Percentiles rank a stretch among this genome's conserved stretches.
These are phyloP conservation scores for Temnopleurus reevesii DNA, from an alignment of 53 echinoderm and acorn worm species.

Conservation along the genomic window DNA sequence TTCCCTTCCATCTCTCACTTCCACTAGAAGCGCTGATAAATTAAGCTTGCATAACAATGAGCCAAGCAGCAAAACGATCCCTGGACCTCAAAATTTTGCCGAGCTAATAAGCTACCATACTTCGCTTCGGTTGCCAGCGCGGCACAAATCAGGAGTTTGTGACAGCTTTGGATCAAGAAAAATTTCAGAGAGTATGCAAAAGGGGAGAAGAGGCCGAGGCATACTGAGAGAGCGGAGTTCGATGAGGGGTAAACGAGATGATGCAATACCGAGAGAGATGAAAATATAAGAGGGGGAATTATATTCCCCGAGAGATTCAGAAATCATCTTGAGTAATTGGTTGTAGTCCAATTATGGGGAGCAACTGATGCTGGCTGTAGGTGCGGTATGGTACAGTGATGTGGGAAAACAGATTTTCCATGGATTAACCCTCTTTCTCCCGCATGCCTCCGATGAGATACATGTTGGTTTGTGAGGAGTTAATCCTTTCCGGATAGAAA, in stretches of 20 bases:
- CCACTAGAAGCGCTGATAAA: conserved; percentile 8
- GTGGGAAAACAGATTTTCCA: background rate
- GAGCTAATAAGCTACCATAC: conserved; percentile 46
- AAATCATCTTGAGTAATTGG: conserved; percentile 49
- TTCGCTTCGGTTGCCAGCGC: background rate
- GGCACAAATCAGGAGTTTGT: conserved; percentile 1
- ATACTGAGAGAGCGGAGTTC: background rate
- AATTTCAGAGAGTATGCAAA: background rate
- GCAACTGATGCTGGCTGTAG: conserved; percentile 1
- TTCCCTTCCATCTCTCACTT: conserved; percentile 15
- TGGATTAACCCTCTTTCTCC: background rate
- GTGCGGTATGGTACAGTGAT: background rate
- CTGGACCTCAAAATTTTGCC: conserved; percentile 17
- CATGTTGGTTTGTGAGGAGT: too few species aligned
- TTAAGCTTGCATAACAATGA: conserved; percentile 54
- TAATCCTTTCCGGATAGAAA: too few species aligned
- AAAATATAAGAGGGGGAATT: conserved; percentile 46
- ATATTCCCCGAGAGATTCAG: conserved; percentile 32
- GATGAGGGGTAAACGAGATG: background rate
- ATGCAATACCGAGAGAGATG: background rate
- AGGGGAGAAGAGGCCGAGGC: background rate
- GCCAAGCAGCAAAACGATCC: background rate
- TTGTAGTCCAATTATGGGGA: conserved; percentile 45
- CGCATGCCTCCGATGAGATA: too few species aligned
- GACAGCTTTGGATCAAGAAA: background rate